A percentile compares a stretch with the other conserved stretches of the same genome.
phyloP scores from a whole-genome alignment of 2,113 vertebrate genomes.

The Athene noctua region DNA sequence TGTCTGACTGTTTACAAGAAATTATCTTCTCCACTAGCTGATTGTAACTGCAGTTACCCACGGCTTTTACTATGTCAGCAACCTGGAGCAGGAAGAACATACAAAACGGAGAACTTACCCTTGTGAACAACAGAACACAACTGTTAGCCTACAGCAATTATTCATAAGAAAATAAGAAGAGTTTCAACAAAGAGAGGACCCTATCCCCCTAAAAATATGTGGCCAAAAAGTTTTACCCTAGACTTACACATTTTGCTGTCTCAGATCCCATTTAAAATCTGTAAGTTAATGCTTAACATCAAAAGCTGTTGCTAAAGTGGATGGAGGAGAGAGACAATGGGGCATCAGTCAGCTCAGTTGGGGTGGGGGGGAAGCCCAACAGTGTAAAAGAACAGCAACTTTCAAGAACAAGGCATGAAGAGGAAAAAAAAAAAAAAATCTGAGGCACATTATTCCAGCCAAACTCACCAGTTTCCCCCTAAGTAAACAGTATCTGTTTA shows the following conservation, averaged over 20 bases:
- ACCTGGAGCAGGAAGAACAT: constrained; percentile 76
- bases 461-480: not conserved
- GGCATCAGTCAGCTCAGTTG: not conserved
- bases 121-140: not conserved
- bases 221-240: not conserved
- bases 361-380: not conserved
- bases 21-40: constrained; percentile 99
- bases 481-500: not conserved
- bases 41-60: constrained; percentile 99
- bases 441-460: not conserved
- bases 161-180: not conserved
- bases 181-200: not conserved
- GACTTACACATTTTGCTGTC: not conserved
- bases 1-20: constrained; percentile 95
- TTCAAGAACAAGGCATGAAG: not conserved
- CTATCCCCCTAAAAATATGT: not conserved
- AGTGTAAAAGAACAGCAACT: not conserved
- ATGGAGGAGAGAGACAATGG: not conserved
- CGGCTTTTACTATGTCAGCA: constrained; percentile 92
- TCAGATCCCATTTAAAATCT: not conserved
- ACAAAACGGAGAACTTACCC: not conserved
- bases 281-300: not conserved
- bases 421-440: not conserved
- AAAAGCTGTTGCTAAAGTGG: not conserved
- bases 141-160: not conserved